Percentiles rank a stretch among this genome's conserved stretches.
These are phyloP conservation scores for Eciton burchellii DNA, from an alignment of 1,140 invertebrate genomes.

Conservation along the genomic window DNA sequence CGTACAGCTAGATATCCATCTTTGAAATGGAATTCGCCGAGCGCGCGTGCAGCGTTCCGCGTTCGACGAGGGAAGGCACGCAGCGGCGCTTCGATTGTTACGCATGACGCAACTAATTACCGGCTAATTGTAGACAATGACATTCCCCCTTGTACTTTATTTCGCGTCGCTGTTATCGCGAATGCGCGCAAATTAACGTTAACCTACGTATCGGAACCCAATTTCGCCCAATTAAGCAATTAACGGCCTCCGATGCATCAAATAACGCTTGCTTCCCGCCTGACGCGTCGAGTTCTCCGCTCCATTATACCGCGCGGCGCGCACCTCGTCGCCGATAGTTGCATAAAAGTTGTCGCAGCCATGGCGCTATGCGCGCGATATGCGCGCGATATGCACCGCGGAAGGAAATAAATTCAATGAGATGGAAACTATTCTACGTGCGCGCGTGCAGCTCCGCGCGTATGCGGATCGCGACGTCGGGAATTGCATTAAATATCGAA, in stretches of 20 bases:
- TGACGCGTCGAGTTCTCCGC: slow-evolving; percentile 4
- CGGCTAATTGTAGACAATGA: slow-evolving; percentile 51
- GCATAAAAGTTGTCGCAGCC: slow-evolving; percentile 32
- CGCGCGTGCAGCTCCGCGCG: no score
- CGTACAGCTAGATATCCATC: slow-evolving; percentile 29
- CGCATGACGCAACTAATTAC: slow-evolving; percentile 57
- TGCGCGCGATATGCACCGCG: background rate
- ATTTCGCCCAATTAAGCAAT: slow-evolving; percentile 69
- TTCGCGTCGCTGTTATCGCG: slow-evolving; percentile 44
- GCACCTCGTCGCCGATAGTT: slow-evolving; percentile 45
- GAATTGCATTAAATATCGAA: no score
- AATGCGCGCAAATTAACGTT: slow-evolving; percentile 43
- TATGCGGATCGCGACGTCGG: no score
- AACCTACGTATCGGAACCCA: slow-evolving; percentile 57
- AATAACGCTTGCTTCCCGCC: slow-evolving; percentile 50
- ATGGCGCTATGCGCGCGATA: background rate
- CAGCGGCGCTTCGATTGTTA: slow-evolving; percentile 45
- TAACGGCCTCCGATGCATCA: slow-evolving; percentile 54
- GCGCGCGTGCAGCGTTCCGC: slow-evolving; percentile 13
- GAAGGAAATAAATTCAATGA: background rate
- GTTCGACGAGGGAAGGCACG: slow-evolving; percentile 11
- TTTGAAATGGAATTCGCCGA: slow-evolving; percentile 40
- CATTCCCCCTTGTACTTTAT: slow-evolving; percentile 55
- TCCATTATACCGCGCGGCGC: slow-evolving; percentile 42
- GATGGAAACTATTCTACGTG: background rate